phyloP scores from a whole-genome alignment of 2,797 vertebrate species.

The Sebastes diaconus region DNA sequence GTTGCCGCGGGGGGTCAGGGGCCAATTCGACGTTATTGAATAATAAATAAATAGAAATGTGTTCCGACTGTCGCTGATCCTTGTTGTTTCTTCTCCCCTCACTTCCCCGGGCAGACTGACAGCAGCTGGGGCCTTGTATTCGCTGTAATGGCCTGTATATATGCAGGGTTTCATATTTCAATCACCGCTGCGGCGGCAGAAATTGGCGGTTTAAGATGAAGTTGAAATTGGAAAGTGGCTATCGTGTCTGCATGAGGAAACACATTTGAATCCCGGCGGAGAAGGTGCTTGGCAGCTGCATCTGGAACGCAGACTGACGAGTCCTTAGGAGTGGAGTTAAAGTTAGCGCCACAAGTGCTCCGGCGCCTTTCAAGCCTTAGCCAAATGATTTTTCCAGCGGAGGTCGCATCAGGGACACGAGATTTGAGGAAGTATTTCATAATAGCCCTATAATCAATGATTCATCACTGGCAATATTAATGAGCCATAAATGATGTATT shows the following conservation, averaged over 20 bases:
- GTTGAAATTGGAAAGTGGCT: slow-evolving; percentile 88
- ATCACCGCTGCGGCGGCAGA: slow-evolving; percentile 76
- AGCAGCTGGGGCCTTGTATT: slow-evolving; percentile 76
- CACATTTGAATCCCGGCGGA: slow-evolving; percentile 80
- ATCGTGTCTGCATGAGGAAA: slow-evolving; percentile 84
- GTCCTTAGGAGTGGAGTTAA: slow-evolving; percentile 66
- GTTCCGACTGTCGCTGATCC: slow-evolving; percentile 70
- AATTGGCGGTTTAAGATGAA: slow-evolving; percentile 87
- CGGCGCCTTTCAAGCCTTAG: slow-evolving; percentile 43
- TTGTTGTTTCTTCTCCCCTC: slow-evolving; percentile 72
- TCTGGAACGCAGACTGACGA: slow-evolving; percentile 51
- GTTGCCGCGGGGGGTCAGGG: slow-evolving; percentile 72
- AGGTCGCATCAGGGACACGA: slow-evolving; percentile 61
- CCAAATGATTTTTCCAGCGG: slow-evolving; percentile 60
- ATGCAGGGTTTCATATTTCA: slow-evolving; percentile 87
- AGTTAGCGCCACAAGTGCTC: slow-evolving; percentile 63
- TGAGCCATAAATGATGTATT: slow-evolving; percentile 76
- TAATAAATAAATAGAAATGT: slow-evolving; percentile 83
- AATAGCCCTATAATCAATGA: slow-evolving; percentile 74
- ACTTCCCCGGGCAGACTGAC: slow-evolving; percentile 51
- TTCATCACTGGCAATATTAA: slow-evolving; percentile 75
- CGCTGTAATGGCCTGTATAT: slow-evolving; percentile 86
- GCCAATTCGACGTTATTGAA: slow-evolving; percentile 82
- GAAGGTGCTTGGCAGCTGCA: slow-evolving; percentile 62
- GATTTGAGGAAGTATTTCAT: slow-evolving; percentile 76